phyloP scores from a whole-genome alignment of 2,888 invertebrate species.

The Hirtodrosophila histrioides region DNA sequence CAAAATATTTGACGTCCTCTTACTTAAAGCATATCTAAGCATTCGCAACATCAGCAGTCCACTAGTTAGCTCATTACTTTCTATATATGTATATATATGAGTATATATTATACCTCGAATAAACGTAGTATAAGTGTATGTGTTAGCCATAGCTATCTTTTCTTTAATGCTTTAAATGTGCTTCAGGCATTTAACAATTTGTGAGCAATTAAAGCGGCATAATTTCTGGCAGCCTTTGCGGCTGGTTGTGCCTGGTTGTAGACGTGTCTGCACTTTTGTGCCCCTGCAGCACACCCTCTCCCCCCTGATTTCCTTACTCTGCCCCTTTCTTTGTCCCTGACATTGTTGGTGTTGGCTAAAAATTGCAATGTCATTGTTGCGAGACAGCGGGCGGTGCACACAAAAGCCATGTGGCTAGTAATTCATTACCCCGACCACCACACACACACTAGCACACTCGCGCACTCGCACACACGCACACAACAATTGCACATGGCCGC shows the following conservation, averaged over 20 bases:
- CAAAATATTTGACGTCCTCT: too few species aligned
- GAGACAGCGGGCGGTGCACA: conserved; percentile 60
- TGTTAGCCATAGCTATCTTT: too few species aligned
- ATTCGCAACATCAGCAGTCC: too few species aligned
- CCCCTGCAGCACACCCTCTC: neutral
- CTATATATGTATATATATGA: too few species aligned
- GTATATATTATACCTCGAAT: too few species aligned
- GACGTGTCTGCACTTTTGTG: conserved; percentile 49
- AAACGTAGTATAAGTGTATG: too few species aligned
- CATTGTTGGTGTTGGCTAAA: conserved; percentile 60
- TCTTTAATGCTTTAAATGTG: conserved; percentile 6
- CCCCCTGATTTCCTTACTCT: neutral
- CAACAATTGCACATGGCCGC: conserved; percentile 61
- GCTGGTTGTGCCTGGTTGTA: conserved; percentile 12
- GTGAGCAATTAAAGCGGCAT: conserved; percentile 60
- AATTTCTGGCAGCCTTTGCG: conserved; percentile 46
- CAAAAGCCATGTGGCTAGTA: conserved; percentile 75
- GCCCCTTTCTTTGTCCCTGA: conserved; percentile 39
- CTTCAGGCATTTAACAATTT: conserved; percentile 41
- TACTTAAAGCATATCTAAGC: too few species aligned
- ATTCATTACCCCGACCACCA: conserved; percentile 66
- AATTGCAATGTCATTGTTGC: conserved; percentile 70
- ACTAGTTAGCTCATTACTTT: too few species aligned
- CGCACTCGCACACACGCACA: conserved; percentile 13
- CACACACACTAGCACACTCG: too few species aligned